Evolutionary conservation across 2,113 vertebrate species (phyloP).

Genomic region (Cinclus mexicanus): DNA sequence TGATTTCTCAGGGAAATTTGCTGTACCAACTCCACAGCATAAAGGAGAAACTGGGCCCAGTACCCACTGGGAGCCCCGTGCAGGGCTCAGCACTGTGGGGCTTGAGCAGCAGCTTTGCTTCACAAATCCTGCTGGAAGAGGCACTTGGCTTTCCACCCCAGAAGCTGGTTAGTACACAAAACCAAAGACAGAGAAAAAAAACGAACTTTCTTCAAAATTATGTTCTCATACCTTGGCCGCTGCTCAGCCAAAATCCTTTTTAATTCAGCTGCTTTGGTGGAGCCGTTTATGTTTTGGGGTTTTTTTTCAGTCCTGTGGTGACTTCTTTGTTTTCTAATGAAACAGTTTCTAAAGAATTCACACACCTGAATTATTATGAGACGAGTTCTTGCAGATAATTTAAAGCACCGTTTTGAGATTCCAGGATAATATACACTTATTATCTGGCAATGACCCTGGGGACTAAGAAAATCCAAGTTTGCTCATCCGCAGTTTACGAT

Average conservation of each 20-base stretch:
- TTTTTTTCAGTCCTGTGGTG: not conserved
- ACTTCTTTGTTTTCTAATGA: not conserved
- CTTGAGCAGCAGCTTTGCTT: not conserved
- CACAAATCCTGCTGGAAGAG: not conserved
- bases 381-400: not conserved
- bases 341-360: not conserved
- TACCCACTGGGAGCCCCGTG: rapidly evolving
- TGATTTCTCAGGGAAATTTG: not conserved
- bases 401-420: not conserved
- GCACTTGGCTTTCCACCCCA: not conserved
- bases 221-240: not conserved
- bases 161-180: not conserved
- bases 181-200: not conserved
- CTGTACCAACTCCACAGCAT: not conserved
- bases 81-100: not conserved
- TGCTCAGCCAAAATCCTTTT: not conserved
- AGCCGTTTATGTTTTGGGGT: not conserved
- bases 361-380: conserved; percentile 1
- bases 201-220: not conserved
- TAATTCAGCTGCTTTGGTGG: not conserved
- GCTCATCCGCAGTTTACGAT: not conserved
- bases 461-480: not conserved
- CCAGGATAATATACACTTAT: not conserved
- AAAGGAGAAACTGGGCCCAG: not conserved
- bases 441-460: not conserved